phyloP scores from a whole-genome alignment of 2,888 invertebrate species.

The Dugesia japonica region DNA sequence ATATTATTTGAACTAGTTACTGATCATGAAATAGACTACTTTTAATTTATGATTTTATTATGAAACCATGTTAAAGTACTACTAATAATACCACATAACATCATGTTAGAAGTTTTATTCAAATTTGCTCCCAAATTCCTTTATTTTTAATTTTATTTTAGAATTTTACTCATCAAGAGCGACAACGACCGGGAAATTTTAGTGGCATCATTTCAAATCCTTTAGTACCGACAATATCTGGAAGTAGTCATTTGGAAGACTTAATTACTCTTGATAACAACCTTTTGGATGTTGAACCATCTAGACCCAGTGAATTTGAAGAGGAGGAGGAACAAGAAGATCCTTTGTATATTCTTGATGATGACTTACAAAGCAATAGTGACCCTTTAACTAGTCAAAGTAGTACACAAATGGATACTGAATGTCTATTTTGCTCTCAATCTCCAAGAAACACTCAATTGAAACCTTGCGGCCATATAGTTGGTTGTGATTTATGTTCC shows the following conservation, averaged over 20 bases:
- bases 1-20: too few species aligned
- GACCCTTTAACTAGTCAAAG: neutral
- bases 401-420: conserved; percentile 45
- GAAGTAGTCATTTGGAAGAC: neutral
- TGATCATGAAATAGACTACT: too few species aligned
- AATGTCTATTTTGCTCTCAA: conserved; percentile 85
- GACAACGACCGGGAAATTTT: conserved; percentile 12
- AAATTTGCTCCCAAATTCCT: too few species aligned
- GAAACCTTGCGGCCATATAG: conserved; percentile 85
- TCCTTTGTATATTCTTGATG: neutral
- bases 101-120: too few species aligned
- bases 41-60: too few species aligned
- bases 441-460: conserved; percentile 71
- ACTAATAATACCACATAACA: too few species aligned
- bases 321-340: conserved; percentile 12
- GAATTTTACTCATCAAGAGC: neutral
- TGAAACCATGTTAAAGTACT: too few species aligned
- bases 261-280: conserved; percentile 3
- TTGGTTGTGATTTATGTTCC: conserved; percentile 58
- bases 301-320: neutral
- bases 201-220: neutral
- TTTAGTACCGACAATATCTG: neutral
- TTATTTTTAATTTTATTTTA: neutral
- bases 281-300: neutral
- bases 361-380: conserved; percentile 50